Evolutionary conservation across 2,888 invertebrate genomes (phyloP).

Genomic region (Yponomeuta evonymella): DNA sequence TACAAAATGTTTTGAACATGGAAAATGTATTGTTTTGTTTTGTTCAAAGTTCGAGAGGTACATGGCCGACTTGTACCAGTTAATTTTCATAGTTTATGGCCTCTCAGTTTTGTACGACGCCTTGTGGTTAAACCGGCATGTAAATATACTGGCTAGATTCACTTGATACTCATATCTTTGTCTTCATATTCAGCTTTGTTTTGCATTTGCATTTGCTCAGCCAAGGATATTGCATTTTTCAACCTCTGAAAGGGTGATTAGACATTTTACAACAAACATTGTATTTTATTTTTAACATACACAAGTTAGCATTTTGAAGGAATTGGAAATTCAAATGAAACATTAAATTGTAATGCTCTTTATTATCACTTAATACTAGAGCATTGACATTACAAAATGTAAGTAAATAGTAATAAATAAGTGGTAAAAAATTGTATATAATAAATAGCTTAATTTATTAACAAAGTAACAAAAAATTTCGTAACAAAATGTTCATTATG

Average conservation of each 20-base stretch:
- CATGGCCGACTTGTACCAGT: no score
- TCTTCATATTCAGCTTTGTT: background rate
- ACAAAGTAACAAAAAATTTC: slow-evolving; percentile 36
- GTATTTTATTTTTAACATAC: background rate
- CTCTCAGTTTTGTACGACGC: no score
- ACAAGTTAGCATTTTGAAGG: background rate
- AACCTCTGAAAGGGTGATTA: background rate
- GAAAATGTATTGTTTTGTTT: background rate
- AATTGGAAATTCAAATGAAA: slow-evolving; percentile 8
- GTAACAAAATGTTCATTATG: slow-evolving; percentile 35
- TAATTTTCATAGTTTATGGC: no score
- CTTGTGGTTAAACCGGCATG: no score
- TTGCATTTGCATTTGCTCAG: background rate
- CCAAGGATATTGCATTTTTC: background rate
- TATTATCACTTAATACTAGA: slow-evolving; percentile 66
- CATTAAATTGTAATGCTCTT: slow-evolving; percentile 50
- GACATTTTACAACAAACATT: background rate
- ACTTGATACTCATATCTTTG: background rate
- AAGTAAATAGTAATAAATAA: slow-evolving; percentile 46
- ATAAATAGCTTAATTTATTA: slow-evolving; percentile 60
- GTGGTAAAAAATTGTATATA: slow-evolving; percentile 62
- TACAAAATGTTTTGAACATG: background rate
- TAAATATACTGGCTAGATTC: no score
- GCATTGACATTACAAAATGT: slow-evolving; percentile 53
- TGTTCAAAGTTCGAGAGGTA: background rate